These are phyloP conservation scores for Paramisgurnus dabryanus DNA, from an alignment of 2,113 vertebrate species.

Conservation along the genomic window DNA sequence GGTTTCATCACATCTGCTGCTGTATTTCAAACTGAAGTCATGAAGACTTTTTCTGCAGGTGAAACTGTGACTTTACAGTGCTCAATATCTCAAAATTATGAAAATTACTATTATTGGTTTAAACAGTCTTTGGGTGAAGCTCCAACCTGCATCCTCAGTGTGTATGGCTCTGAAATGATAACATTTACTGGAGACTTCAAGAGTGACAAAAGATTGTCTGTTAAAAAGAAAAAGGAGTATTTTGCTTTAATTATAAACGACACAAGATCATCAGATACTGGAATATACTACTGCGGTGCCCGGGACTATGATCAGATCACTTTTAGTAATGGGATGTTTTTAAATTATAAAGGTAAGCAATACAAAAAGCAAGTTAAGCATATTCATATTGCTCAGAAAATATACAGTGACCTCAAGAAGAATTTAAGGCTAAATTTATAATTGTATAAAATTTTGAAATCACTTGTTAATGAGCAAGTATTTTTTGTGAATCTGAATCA, in stretches of 20 bases:
- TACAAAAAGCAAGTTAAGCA: background rate
- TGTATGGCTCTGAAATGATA: background rate
- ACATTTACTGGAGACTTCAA: slow-evolving; percentile 29
- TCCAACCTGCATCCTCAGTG: slow-evolving; percentile 26
- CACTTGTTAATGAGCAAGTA: no score
- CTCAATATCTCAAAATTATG: background rate
- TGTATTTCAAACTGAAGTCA: slow-evolving; percentile 20
- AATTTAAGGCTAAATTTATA: background rate
- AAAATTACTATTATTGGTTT: slow-evolving; percentile 41
- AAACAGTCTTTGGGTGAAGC: slow-evolving; percentile 35
- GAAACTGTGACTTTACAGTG: slow-evolving; percentile 25
- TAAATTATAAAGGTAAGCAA: slow-evolving; percentile 30
- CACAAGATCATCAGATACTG: slow-evolving; percentile 9
- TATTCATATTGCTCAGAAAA: background rate
- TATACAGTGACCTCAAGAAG: no score
- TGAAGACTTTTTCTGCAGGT: slow-evolving; percentile 22
- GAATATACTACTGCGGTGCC: slow-evolving; percentile 37
- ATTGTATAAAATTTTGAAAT: background rate
- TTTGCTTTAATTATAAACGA: slow-evolving; percentile 25
- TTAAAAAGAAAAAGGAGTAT: background rate
- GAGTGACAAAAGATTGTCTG: background rate
- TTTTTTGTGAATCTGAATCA: no score
- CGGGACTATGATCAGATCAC: slow-evolving; percentile 29
- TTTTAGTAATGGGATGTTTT: slow-evolving; percentile 34
- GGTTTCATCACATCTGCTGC: background rate